These are phyloP conservation scores for Timandra comae DNA, from an alignment of 2,888 invertebrate genomes.

Conservation along the genomic window DNA sequence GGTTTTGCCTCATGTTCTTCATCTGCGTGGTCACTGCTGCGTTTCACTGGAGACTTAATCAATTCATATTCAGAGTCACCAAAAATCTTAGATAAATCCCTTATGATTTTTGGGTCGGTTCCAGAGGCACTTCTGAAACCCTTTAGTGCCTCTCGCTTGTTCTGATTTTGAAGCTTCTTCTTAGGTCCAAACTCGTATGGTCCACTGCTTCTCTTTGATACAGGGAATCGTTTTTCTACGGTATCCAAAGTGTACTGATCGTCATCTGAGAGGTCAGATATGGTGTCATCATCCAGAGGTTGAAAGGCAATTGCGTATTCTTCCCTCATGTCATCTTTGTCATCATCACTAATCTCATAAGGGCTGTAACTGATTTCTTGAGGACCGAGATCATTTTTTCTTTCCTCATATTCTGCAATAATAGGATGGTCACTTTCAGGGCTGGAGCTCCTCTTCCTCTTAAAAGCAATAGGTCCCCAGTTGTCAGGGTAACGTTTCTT, in stretches of 20 bases:
- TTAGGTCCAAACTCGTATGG: slow-evolving; percentile 41
- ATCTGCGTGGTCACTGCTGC: slow-evolving; percentile 59
- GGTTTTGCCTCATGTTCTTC: slow-evolving; percentile 55
- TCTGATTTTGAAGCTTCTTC: slow-evolving; percentile 48
- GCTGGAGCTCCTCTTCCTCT: slow-evolving; percentile 65
- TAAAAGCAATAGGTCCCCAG: slow-evolving; percentile 73
- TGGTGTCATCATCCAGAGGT: slow-evolving; percentile 61
- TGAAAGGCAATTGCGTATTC: slow-evolving; percentile 70
- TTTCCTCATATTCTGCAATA: slow-evolving; percentile 44
- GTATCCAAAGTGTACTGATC: slow-evolving; percentile 59
- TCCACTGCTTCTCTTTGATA: slow-evolving; percentile 80
- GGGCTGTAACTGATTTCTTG: slow-evolving; percentile 48
- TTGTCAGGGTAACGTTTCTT: slow-evolving; percentile 63
- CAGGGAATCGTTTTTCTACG: slow-evolving; percentile 79
- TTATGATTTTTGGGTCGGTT: slow-evolving; percentile 82
- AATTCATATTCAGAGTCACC: slow-evolving; percentile 59
- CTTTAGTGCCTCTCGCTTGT: slow-evolving; percentile 47
- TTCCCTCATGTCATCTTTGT: slow-evolving; percentile 62
- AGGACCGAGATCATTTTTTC: slow-evolving; percentile 35
- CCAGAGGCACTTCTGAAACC: slow-evolving; percentile 63
- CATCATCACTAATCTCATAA: slow-evolving; percentile 53
- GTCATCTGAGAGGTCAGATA: slow-evolving; percentile 56
- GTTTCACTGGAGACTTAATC: slow-evolving; percentile 73
- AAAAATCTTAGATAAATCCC: slow-evolving; percentile 82
- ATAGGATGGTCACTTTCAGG: slow-evolving; percentile 38